Conservation (phyloP, 64 coral and sea anemone species). For the Hydrozoanthus tunicans region DNA sequence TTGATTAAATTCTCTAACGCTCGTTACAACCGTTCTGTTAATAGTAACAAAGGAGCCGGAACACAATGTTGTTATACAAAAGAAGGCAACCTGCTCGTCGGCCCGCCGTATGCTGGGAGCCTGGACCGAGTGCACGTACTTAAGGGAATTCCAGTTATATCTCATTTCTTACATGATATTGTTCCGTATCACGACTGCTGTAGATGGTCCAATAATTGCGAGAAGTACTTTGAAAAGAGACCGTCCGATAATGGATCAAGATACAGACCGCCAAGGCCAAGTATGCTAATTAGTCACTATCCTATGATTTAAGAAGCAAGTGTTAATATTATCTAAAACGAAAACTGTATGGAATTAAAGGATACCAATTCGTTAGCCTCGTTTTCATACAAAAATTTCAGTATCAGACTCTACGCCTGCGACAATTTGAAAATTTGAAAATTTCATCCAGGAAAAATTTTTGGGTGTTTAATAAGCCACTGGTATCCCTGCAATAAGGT, state of each 20-base stretch:
- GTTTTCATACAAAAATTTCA: no score
- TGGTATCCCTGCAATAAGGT: no score
- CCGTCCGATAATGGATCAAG: constrained; percentile 66
- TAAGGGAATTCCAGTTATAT: constrained; percentile 26
- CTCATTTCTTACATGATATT: not conserved
- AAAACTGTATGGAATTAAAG: no score
- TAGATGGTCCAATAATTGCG: constrained; percentile 30
- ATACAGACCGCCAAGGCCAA: constrained; percentile 68
- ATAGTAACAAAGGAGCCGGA: constrained; percentile 67
- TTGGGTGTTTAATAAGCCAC: no score
- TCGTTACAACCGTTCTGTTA: not conserved
- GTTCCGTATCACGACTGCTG: constrained; percentile 11
- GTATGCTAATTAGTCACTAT: not conserved
- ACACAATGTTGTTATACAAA: constrained; percentile 87
- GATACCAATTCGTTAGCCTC: no score
- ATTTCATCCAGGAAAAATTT: no score
- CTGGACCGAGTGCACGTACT: not conserved
- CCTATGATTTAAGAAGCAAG: not conserved
- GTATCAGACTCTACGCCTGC: no score
- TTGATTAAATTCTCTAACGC: no score
- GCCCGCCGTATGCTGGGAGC: constrained; percentile 58
- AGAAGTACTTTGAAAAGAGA: constrained; percentile 64
- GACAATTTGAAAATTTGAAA: no score
- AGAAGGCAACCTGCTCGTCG: constrained; percentile 72
- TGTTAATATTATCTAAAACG: not conserved